These are phyloP conservation scores for Stegana nigrithorax DNA, from an alignment of 2,888 invertebrate genomes.

Conservation along the genomic window DNA sequence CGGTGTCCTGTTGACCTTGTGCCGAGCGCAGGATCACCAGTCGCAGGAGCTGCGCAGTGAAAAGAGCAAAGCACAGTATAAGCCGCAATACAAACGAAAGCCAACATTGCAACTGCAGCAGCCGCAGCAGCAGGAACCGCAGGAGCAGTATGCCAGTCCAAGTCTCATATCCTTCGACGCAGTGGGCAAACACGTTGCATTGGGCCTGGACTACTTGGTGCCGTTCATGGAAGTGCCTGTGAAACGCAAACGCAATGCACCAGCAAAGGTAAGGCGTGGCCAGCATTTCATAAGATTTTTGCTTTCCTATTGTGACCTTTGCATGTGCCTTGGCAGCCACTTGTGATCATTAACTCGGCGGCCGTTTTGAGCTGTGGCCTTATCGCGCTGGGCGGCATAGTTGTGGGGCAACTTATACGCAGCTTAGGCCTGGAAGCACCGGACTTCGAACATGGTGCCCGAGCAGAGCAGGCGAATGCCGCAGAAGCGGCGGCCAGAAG, in stretches of 20 bases:
- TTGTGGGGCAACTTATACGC: constrained; percentile 46
- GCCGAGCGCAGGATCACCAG: too few relatives aligned
- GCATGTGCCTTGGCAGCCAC: constrained; percentile 36
- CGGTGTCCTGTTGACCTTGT: too few relatives aligned
- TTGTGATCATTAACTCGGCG: constrained; percentile 54
- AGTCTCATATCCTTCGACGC: constrained; percentile 50
- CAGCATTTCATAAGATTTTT: not conserved
- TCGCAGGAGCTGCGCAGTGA: not conserved
- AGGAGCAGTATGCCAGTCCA: constrained; percentile 16
- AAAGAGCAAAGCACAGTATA: not conserved
- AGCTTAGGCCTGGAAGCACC: constrained; percentile 40
- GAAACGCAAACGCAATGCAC: constrained; percentile 42
- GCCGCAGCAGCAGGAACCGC: not conserved
- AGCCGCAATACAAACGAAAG: constrained; percentile 19
- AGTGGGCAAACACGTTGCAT: constrained; percentile 43
- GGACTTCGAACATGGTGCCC: too few relatives aligned
- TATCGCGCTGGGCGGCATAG: constrained; percentile 43
- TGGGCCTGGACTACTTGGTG: constrained; percentile 55
- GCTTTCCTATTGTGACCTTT: not conserved
- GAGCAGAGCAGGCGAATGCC: constrained; percentile 23
- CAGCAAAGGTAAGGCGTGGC: constrained; percentile 34
- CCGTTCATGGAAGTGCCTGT: constrained; percentile 58
- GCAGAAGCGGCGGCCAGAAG: not conserved
- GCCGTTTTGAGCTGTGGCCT: constrained; percentile 51
- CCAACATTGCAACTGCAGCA: constrained; percentile 29